These are phyloP conservation scores for Danio aesculapii DNA, from an alignment of 2,797 vertebrate species.

Conservation along the genomic window DNA sequence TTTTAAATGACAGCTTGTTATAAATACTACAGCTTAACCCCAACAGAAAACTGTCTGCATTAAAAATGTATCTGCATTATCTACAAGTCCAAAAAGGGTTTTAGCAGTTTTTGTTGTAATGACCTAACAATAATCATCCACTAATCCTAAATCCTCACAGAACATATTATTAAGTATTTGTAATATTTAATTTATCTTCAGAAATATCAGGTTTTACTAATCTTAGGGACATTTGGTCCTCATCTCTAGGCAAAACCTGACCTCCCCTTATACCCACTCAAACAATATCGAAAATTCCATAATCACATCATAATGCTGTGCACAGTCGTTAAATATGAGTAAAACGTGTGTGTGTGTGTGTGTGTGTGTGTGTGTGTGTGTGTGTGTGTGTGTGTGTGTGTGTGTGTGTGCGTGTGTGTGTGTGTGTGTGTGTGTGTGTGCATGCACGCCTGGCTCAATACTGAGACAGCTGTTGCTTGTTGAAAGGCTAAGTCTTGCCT, in stretches of 20 bases:
- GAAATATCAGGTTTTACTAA: too few species aligned
- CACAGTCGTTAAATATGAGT: conserved; percentile 3
- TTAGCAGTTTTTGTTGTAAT: too few species aligned
- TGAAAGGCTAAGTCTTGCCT: conserved; percentile 57
- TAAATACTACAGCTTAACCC: too few species aligned
- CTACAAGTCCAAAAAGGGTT: too few species aligned
- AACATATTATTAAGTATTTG: too few species aligned
- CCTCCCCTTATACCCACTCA: not conserved
- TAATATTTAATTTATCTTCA: too few species aligned
- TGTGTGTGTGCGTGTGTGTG: conserved; percentile 22
- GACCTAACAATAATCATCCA: too few species aligned
- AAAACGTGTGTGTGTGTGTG: conserved; percentile 10
- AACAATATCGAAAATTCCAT: not conserved
- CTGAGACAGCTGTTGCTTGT: conserved; percentile 55
- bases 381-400: conserved; percentile 32
- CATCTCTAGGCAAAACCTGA: not conserved
- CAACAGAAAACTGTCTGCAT: too few species aligned
- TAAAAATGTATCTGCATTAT: too few species aligned
- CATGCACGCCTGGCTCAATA: conserved; percentile 30
- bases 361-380: conserved; percentile 28
- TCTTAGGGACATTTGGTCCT: too few species aligned
- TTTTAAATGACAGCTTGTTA: too few species aligned
- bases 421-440: conserved; percentile 20
- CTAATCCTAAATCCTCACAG: too few species aligned
- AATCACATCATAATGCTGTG: not conserved